Conservation (phyloP, 2,113 vertebrate genomes). For the Isurus oxyrinchus region DNA sequence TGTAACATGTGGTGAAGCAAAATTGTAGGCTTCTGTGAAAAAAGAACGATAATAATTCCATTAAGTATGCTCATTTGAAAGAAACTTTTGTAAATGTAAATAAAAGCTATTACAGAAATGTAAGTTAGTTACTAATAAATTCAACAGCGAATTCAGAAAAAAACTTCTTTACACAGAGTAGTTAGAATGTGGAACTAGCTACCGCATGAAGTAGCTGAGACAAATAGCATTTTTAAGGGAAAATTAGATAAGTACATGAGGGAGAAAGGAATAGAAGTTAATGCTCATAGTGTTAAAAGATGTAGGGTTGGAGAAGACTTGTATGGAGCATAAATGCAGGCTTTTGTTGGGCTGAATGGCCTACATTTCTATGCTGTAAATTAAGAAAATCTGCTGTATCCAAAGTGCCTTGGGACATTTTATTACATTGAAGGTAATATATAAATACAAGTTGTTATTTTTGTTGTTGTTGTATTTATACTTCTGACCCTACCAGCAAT, state of each 20-base stretch:
- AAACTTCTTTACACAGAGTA: neutral
- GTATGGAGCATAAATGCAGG: neutral
- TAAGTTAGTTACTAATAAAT: neutral
- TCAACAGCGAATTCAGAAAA: neutral
- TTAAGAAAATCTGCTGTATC: neutral
- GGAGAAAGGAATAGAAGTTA: neutral
- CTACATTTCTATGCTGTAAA: neutral
- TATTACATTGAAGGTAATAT: no score
- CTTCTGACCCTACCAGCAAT: neutral
- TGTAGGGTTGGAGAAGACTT: neutral
- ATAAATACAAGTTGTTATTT: no score
- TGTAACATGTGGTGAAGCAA: conserved; percentile 66
- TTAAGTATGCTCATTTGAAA: neutral
- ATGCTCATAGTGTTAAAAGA: neutral
- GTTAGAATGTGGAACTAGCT: neutral
- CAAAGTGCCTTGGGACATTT: no score
- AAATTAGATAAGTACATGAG: neutral
- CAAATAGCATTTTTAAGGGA: neutral
- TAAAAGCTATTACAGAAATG: neutral
- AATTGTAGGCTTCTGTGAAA: conserved; percentile 82
- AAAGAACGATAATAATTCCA: conserved; percentile 40
- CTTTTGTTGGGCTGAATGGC: neutral
- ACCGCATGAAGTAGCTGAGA: neutral
- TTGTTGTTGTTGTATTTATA: no score
- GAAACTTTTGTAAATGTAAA: neutral